A percentile compares a stretch with the other conserved stretches of the same genome.
Evolutionary conservation across 2,888 invertebrate species (phyloP).

Genomic region (Drosophila pseudotalamancana): DNA sequence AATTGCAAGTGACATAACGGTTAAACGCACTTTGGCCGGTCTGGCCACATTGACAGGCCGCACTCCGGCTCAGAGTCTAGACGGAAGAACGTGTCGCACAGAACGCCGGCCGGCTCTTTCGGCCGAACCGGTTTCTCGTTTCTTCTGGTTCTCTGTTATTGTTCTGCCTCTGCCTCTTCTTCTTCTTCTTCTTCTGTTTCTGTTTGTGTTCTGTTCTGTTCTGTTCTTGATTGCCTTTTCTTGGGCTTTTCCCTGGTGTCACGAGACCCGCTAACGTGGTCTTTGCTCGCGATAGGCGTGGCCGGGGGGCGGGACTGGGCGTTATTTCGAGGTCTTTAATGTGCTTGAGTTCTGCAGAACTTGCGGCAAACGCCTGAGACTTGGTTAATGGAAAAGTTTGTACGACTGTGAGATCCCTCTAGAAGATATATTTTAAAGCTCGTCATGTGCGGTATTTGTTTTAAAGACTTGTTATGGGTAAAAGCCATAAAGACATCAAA

Average conservation of each 20-base stretch:
- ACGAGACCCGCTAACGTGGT: constrained; percentile 50
- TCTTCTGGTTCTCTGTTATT: constrained; percentile 41
- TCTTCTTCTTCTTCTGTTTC: constrained; percentile 12
- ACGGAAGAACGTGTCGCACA: constrained; percentile 52
- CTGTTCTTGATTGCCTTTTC: constrained; percentile 40
- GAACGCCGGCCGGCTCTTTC: constrained; percentile 72
- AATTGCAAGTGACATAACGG: constrained; percentile 68
- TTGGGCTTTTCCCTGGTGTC: constrained; percentile 45
- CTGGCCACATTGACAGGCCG: constrained; percentile 28
- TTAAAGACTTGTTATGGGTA: background rate
- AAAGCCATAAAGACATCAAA: background rate
- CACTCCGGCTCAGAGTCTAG: constrained; percentile 36
- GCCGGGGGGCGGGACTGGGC: background rate
- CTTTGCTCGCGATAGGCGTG: background rate
- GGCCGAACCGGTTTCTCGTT: constrained; percentile 62
- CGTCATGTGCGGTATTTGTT: background rate
- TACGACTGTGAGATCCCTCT: constrained; percentile 56
- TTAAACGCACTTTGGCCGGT: constrained; percentile 63
- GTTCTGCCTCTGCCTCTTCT: constrained; percentile 34
- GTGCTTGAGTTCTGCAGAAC: constrained; percentile 60
- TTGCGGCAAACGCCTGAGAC: constrained; percentile 43
- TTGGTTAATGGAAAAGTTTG: constrained; percentile 54
- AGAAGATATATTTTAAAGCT: constrained; percentile 33
- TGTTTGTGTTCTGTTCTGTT: constrained; percentile 27
- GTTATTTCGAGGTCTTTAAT: constrained; percentile 43